Evolutionary conservation across 2,888 invertebrate species (phyloP).

Genomic region (Ligdia adustata): DNA sequence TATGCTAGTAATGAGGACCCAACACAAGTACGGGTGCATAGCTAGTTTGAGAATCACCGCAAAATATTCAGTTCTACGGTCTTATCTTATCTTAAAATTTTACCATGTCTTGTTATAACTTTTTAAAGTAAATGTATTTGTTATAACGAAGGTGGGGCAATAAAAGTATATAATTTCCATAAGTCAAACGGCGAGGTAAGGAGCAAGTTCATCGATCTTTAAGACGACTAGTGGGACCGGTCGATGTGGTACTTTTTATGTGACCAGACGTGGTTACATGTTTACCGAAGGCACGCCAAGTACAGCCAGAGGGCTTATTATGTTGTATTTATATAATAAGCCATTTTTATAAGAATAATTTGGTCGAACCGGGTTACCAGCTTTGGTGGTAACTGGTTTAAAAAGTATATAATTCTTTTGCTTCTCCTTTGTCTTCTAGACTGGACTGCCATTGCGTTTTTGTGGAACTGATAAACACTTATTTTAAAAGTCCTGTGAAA

Average conservation of each 20-base stretch:
- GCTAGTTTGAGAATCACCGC: too few species aligned
- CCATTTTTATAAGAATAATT: constrained; percentile 23
- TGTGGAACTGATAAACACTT: too few species aligned
- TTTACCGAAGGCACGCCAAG: constrained; percentile 62
- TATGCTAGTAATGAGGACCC: too few species aligned
- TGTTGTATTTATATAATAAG: constrained; percentile 40
- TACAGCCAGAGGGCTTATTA: constrained; percentile 37
- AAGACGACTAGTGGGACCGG: constrained; percentile 74
- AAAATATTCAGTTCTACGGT: too few species aligned
- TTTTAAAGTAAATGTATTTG: too few species aligned
- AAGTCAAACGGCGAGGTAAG: constrained; percentile 75
- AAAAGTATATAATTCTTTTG: neutral
- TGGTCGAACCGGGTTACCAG: neutral
- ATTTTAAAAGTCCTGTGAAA: too few species aligned
- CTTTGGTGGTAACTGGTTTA: neutral
- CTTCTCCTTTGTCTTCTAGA: too few species aligned
- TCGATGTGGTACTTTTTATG: constrained; percentile 74
- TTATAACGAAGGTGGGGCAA: constrained; percentile 64
- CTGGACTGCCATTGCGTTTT: too few species aligned
- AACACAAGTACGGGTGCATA: too few species aligned
- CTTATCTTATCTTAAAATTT: too few species aligned
- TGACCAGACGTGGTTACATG: constrained; percentile 68
- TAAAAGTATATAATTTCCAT: constrained; percentile 78
- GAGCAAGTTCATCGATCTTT: constrained; percentile 79
- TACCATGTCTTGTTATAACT: too few species aligned